phyloP scores from a whole-genome alignment of 2,797 vertebrate genomes.

The Syngnathus rostellatus region DNA sequence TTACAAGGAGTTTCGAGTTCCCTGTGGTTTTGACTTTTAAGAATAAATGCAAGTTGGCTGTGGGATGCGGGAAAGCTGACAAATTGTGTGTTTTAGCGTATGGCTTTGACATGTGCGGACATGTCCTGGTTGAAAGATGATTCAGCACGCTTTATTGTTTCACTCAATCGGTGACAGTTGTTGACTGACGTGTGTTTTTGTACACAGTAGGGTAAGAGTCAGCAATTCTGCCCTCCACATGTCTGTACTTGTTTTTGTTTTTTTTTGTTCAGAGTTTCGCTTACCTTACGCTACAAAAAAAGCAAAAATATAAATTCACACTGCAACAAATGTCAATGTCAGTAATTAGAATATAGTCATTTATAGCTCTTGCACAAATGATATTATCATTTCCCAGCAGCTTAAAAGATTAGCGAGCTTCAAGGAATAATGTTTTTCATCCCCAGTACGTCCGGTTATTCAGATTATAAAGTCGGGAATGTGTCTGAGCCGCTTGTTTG shows the following conservation, averaged over 20 bases:
- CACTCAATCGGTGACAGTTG: conserved; percentile 10
- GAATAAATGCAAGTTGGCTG: neutral
- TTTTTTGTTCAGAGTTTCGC: neutral
- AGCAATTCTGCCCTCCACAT: conserved; percentile 15
- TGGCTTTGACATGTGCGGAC: conserved; percentile 17
- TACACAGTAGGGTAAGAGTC: conserved; percentile 4
- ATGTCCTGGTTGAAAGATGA: conserved; percentile 7
- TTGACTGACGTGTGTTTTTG: conserved; percentile 5
- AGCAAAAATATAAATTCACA: too few species aligned
- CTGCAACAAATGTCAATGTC: too few species aligned
- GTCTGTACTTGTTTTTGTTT: conserved; percentile 13
- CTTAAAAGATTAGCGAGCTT: conserved; percentile 3
- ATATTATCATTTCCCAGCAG: neutral
- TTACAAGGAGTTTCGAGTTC: neutral
- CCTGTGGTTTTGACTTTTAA: neutral
- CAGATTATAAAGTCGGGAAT: conserved; percentile 3
- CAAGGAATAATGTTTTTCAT: neutral
- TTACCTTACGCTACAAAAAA: neutral
- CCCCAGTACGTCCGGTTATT: neutral
- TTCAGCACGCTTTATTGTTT: conserved; percentile 5
- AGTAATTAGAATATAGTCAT: neutral
- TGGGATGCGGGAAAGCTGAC: neutral
- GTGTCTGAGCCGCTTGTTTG: conserved; percentile 1
- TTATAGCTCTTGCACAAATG: neutral
- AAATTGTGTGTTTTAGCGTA: neutral